These are phyloP conservation scores for Agrypnia vestita DNA, from an alignment of 1,140 invertebrate species.

Conservation along the genomic window DNA sequence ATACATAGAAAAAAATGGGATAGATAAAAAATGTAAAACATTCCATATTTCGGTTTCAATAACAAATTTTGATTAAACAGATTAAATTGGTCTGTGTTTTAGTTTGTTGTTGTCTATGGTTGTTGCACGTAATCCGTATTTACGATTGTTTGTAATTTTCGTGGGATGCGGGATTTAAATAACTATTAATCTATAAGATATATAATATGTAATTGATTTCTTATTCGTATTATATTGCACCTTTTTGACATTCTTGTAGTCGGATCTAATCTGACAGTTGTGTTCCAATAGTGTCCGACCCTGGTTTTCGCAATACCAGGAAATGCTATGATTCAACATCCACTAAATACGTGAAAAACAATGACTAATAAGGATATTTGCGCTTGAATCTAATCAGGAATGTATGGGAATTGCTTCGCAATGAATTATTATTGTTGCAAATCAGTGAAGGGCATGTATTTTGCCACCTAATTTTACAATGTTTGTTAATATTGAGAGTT, in stretches of 20 bases:
- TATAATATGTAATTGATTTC: constrained; percentile 4
- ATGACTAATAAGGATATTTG: constrained; percentile 52
- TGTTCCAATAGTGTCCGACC: constrained; percentile 62
- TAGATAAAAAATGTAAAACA: too few relatives aligned
- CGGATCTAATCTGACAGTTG: constrained; percentile 34
- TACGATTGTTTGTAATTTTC: constrained; percentile 65
- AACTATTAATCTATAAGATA: constrained; percentile 2
- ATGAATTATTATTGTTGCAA: constrained; percentile 34
- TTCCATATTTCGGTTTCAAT: too few relatives aligned
- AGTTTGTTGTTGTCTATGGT: constrained; percentile 40
- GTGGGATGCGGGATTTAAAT: constrained; percentile 36
- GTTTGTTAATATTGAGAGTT: constrained; percentile 30
- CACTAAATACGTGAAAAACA: constrained; percentile 47
- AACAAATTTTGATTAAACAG: too few relatives aligned
- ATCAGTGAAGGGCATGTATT: constrained; percentile 10
- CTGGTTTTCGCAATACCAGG: constrained; percentile 71
- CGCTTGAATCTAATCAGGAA: neutral
- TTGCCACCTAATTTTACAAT: neutral
- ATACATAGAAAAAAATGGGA: too few relatives aligned
- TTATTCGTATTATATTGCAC: neutral
- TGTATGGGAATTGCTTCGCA: constrained; percentile 6
- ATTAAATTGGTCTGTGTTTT: too few relatives aligned
- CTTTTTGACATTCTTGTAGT: neutral
- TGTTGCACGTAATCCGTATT: constrained; percentile 73
- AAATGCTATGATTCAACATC: constrained; percentile 72